A percentile compares a stretch with the other conserved stretches of the same genome.
These are phyloP conservation scores for Clarias fuscus DNA, from an alignment of 2,797 vertebrate genomes.

Conservation along the genomic window DNA sequence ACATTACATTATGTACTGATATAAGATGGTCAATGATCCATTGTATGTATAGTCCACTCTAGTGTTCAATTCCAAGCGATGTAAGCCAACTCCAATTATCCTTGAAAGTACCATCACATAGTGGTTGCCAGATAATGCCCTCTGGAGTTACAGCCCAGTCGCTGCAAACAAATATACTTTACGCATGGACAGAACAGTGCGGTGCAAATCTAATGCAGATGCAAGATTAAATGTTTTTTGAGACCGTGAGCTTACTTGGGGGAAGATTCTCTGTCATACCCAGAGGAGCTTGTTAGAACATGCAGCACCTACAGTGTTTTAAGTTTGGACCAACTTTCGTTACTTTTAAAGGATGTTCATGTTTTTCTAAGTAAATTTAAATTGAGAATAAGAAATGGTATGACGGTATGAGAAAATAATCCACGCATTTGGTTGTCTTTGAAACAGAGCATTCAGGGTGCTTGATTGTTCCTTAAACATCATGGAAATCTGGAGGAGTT, in stretches of 20 bases:
- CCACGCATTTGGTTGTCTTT: background rate
- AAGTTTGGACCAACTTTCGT: slow-evolving; percentile 47
- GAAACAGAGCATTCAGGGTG: background rate
- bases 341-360: slow-evolving; percentile 20
- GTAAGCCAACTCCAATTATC: background rate
- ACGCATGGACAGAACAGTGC: background rate
- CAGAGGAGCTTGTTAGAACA: slow-evolving; percentile 27
- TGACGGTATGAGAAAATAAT: background rate
- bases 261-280: background rate
- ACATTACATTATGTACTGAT: background rate
- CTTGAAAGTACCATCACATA: background rate
- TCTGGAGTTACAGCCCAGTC: background rate
- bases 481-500: too few species aligned
- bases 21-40: slow-evolving; percentile 13
- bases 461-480: background rate
- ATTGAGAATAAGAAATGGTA: background rate
- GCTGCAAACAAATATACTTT: background rate
- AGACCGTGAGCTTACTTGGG: slow-evolving; percentile 17
- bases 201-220: background rate
- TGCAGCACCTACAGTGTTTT: background rate
- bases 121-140: background rate
- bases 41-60: background rate
- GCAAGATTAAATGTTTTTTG: slow-evolving; percentile 22
- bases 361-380: background rate
- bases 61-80: slow-evolving; percentile 2